phyloP scores from a whole-genome alignment of 2,113 vertebrate genomes.

The Melozone crissalis region DNA sequence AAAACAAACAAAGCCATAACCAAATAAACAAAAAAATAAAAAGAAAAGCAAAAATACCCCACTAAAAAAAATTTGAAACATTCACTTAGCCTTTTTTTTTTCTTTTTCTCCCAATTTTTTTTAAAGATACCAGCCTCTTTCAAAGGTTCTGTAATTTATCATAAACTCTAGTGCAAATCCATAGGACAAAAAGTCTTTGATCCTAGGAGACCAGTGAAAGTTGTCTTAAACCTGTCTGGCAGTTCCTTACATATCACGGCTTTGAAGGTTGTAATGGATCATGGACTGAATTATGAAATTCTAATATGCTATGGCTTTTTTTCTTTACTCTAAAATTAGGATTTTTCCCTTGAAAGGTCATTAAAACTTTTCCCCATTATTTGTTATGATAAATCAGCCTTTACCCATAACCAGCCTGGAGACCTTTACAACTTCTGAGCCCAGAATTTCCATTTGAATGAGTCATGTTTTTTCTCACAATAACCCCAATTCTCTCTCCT shows the following conservation, averaged over 20 bases:
- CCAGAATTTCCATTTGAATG: slow-evolving; percentile 36
- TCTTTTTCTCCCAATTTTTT: neutral
- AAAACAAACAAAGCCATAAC: no score
- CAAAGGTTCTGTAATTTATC: neutral
- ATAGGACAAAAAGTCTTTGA: neutral
- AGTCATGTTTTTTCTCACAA: neutral
- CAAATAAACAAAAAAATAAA: no score
- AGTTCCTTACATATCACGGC: neutral
- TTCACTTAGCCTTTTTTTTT: neutral
- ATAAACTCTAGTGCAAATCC: neutral
- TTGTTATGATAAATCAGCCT: neutral
- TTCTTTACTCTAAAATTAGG: neutral
- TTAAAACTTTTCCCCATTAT: neutral
- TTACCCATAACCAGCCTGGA: neutral
- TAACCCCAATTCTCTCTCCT: slow-evolving; percentile 22
- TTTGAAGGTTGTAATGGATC: neutral
- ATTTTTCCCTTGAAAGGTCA: neutral
- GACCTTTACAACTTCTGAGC: neutral
- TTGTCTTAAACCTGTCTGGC: neutral
- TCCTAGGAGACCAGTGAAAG: neutral
- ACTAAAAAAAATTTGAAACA: neutral
- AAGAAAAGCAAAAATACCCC: neutral
- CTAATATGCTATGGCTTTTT: neutral
- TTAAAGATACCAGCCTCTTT: neutral
- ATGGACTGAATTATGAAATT: neutral